phyloP scores from a whole-genome alignment of 2,113 vertebrate genomes.

The Promerops cafer region DNA sequence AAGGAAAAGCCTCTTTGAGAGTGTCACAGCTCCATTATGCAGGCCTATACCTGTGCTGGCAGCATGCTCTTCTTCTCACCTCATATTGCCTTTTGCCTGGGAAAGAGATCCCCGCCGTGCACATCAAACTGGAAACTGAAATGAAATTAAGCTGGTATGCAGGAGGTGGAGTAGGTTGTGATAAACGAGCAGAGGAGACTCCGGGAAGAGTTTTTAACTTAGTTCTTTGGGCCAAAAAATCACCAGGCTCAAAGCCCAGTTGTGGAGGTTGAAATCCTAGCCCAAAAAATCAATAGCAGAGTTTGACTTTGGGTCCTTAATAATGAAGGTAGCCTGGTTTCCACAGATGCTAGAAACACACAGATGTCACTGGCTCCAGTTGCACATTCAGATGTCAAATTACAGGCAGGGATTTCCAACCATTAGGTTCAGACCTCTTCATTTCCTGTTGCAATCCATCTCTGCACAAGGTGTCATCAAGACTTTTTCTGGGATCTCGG shows the following conservation, averaged over 20 bases:
- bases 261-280: background rate
- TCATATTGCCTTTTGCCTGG: slow-evolving; percentile 91
- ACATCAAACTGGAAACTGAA: slow-evolving; percentile 69
- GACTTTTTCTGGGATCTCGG: background rate
- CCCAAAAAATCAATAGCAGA: background rate
- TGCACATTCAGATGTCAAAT: background rate
- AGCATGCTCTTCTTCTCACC: slow-evolving; percentile 91
- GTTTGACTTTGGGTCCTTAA: background rate
- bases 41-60: slow-evolving; percentile 93
- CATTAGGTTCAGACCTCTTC: background rate
- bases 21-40: slow-evolving; percentile 82
- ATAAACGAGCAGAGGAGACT: slow-evolving; percentile 19
- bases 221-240: background rate
- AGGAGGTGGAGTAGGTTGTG: slow-evolving; percentile 61
- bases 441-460: slow-evolving; percentile 1
- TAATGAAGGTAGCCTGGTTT: background rate
- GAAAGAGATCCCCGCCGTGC: slow-evolving; percentile 75
- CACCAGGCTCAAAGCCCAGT: background rate
- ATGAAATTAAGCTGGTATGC: slow-evolving; percentile 75
- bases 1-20: slow-evolving; percentile 79
- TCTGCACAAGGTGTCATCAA: background rate
- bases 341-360: background rate
- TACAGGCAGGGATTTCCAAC: background rate
- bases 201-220: background rate
- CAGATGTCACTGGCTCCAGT: background rate